Conservation (phyloP, 2,888 invertebrate genomes). For the Cryptophagus acutangulus region DNA sequence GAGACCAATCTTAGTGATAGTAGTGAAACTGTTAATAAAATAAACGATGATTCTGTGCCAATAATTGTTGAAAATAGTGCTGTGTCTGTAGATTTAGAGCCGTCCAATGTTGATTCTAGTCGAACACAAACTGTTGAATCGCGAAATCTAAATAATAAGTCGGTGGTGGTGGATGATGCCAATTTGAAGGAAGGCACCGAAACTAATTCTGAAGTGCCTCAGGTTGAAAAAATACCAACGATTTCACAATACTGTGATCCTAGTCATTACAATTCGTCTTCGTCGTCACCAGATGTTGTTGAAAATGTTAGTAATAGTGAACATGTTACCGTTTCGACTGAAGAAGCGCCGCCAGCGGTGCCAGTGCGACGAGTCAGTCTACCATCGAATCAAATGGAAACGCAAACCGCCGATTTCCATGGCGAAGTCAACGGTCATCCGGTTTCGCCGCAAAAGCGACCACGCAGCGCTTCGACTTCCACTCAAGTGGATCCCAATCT, state of each 20-base stretch:
- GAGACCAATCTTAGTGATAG: too few species aligned
- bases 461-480: constrained; percentile 73
- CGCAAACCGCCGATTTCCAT: constrained; percentile 33
- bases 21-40: constrained; percentile 33
- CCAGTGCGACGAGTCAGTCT: constrained; percentile 56
- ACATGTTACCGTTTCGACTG: constrained; percentile 16
- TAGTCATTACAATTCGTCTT: constrained; percentile 46
- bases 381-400: constrained; percentile 47
- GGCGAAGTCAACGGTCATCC: constrained; percentile 45
- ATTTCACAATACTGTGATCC: constrained; percentile 72
- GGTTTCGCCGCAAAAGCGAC: constrained; percentile 64
- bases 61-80: constrained; percentile 48
- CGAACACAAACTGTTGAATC: constrained; percentile 33
- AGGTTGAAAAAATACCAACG: constrained; percentile 58
- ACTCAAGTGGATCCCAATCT: constrained; percentile 82
- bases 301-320: constrained; percentile 21
- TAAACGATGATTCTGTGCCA: constrained; percentile 43
- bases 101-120: constrained; percentile 49
- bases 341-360: constrained; percentile 25
- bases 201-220: constrained; percentile 38
- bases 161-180: constrained; percentile 23
- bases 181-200: constrained; percentile 28
- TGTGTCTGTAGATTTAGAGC: constrained; percentile 50
- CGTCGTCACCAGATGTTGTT: constrained; percentile 28
- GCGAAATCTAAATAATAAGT: constrained; percentile 24